Conservation (phyloP, 2,797 vertebrate genomes). For the Fistularia commersonii region DNA sequence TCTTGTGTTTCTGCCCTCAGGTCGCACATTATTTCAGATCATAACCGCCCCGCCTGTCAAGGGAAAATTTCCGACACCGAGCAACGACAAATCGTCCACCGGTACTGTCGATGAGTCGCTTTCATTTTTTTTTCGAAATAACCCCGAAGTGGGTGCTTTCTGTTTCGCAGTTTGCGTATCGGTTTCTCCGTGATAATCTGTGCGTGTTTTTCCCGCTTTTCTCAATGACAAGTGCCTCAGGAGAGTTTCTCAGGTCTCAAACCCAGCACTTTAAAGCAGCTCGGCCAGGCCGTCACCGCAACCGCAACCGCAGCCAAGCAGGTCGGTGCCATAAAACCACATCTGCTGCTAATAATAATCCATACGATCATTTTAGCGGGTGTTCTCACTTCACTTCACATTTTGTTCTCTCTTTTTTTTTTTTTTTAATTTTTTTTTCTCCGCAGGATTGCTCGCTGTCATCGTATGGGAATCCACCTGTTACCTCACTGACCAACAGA, state of each 20-base stretch:
- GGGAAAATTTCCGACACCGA: constrained; percentile 29
- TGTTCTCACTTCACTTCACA: not conserved
- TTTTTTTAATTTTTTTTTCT: constrained; percentile 2
- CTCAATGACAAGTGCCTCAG: constrained; percentile 52
- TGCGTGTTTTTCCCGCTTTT: constrained; percentile 41
- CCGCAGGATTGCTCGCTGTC: constrained; percentile 45
- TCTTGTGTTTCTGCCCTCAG: constrained; percentile 39
- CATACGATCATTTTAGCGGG: not conserved
- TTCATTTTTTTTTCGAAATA: not conserved
- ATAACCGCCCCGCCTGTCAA: constrained; percentile 56
- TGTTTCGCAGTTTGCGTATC: not conserved
- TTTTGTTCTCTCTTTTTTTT: constrained; percentile 6
- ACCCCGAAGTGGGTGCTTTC: not conserved
- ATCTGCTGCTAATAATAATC: not conserved
- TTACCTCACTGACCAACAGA: constrained; percentile 56
- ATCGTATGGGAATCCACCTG: constrained; percentile 46
- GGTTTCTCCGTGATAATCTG: not conserved
- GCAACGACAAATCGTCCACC: constrained; percentile 26
- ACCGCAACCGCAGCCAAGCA: constrained; percentile 62
- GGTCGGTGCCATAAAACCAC: constrained; percentile 46
- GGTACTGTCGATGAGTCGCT: constrained; percentile 35
- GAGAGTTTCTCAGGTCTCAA: constrained; percentile 85
- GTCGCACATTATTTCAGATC: constrained; percentile 56
- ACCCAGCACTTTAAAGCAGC: constrained; percentile 91
- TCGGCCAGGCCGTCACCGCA: constrained; percentile 80